A percentile compares a stretch with the other conserved stretches of the same genome.
phyloP scores from a whole-genome alignment of 1,140 invertebrate genomes.

The Helicoverpa zea region DNA sequence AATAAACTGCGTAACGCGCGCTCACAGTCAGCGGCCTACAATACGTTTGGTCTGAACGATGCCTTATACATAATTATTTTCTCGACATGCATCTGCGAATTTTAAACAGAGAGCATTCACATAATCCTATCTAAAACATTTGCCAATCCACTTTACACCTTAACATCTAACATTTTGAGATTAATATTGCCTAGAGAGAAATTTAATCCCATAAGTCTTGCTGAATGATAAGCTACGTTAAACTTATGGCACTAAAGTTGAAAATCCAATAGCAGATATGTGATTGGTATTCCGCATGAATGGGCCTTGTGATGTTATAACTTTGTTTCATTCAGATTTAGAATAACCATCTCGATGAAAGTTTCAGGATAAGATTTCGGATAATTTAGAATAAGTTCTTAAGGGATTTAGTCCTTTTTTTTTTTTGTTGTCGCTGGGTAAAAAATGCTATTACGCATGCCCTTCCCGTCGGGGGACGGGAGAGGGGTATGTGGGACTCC shows the following conservation, averaged over 20 bases:
- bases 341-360: neutral
- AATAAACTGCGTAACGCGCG: no score
- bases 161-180: neutral
- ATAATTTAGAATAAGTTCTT: neutral
- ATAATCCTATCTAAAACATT: neutral
- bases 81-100: slow-evolving; percentile 46
- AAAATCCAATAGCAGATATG: neutral
- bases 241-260: neutral
- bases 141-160: neutral
- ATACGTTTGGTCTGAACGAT: no score
- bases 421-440: no score
- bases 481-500: no score
- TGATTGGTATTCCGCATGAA: slow-evolving; percentile 43
- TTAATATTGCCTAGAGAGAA: neutral
- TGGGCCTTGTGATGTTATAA: slow-evolving; percentile 43
- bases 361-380: neutral
- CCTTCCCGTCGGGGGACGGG: no score
- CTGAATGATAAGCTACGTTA: neutral
- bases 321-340: slow-evolving; percentile 39
- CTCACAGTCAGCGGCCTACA: no score
- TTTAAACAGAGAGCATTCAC: slow-evolving; percentile 45
- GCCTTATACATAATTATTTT: no score
- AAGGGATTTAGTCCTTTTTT: neutral
- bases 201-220: neutral
- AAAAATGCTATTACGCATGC: no score